These are phyloP conservation scores for Lithophane socia DNA, from an alignment of 2,888 invertebrate genomes.

Conservation along the genomic window DNA sequence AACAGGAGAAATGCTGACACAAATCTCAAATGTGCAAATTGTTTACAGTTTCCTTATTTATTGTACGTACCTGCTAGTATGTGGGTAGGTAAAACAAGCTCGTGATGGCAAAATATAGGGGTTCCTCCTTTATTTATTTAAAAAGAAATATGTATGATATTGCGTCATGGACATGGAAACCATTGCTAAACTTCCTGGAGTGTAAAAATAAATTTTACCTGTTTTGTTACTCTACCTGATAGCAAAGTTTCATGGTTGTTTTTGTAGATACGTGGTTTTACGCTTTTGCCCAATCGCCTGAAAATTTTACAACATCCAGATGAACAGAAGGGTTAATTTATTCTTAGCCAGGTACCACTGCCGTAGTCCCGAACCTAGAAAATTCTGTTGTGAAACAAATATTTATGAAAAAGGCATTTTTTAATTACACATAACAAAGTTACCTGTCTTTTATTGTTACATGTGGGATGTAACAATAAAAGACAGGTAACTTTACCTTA, in stretches of 20 bases:
- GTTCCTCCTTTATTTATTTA: slow-evolving; percentile 15
- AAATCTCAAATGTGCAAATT: slow-evolving; percentile 33
- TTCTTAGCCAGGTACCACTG: slow-evolving; percentile 21
- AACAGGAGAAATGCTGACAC: slow-evolving; percentile 7
- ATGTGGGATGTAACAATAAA: neutral
- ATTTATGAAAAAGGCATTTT: neutral
- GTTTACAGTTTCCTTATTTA: slow-evolving; percentile 33
- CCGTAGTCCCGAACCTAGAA: neutral
- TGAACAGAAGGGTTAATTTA: slow-evolving; percentile 14
- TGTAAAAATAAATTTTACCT: slow-evolving; percentile 1
- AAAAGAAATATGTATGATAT: neutral
- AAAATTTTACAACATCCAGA: slow-evolving; percentile 21
- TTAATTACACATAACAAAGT: neutral
- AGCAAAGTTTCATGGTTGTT: neutral
- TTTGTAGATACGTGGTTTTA: neutral
- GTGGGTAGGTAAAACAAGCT: slow-evolving; percentile 18
- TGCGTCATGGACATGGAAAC: neutral
- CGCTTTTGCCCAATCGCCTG: neutral
- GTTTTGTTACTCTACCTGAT: slow-evolving; percentile 6
- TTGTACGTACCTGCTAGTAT: neutral
- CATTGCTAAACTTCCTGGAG: neutral
- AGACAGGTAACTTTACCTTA: slow-evolving; percentile 6
- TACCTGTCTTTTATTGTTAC: no score
- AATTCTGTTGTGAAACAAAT: neutral
- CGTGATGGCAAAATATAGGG: slow-evolving; percentile 32